phyloP scores from a whole-genome alignment of 2,113 vertebrate genomes.

The Oenanthe oenanthe region DNA sequence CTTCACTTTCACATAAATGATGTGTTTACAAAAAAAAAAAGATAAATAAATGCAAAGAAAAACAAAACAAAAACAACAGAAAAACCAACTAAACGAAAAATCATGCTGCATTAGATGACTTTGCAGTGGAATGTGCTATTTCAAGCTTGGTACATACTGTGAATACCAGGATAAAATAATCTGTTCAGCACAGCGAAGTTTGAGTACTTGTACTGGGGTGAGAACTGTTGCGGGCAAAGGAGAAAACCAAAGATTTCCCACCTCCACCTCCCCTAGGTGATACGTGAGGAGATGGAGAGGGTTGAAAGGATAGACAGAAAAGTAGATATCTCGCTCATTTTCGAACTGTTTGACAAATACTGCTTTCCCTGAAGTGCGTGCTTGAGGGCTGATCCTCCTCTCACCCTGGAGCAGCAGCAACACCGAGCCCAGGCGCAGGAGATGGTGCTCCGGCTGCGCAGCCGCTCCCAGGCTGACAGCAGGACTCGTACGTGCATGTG shows the following conservation, averaged over 20 bases:
- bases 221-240: not conserved
- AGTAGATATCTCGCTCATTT: not conserved
- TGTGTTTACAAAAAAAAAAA: not conserved
- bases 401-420: not conserved
- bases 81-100: not conserved
- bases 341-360: not conserved
- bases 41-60: not conserved
- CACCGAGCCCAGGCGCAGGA: not conserved
- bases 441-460: not conserved
- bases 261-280: not conserved
- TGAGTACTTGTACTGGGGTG: not conserved
- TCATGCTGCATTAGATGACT: not conserved
- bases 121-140: conserved; percentile 3
- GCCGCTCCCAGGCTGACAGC: not conserved
- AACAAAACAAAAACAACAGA: not conserved
- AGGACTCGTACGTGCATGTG: not conserved
- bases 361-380: not conserved
- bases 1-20: not conserved
- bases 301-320: not conserved
- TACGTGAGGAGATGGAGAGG: not conserved
- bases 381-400: not conserved
- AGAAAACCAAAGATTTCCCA: not conserved
- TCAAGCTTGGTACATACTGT: not conserved
- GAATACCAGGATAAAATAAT: not conserved
- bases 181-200: not conserved